phyloP scores from a whole-genome alignment of 2,797 vertebrate species.

The Acipenser oxyrinchus region DNA sequence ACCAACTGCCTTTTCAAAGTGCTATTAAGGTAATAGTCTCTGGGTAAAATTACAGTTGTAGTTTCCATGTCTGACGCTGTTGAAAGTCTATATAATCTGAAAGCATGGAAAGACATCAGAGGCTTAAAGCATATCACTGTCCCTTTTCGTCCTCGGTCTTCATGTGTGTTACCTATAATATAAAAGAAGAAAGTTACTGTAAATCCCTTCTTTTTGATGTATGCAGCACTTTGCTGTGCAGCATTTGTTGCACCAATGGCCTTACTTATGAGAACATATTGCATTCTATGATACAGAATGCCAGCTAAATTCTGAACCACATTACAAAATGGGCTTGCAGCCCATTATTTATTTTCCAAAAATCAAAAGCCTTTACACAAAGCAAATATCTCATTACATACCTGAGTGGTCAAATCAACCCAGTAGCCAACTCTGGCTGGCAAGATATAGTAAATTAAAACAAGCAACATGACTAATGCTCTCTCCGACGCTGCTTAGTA shows the following conservation, averaged over 20 bases:
- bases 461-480: no score
- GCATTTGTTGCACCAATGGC: background rate
- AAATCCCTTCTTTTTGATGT: background rate
- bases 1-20: constrained; percentile 41
- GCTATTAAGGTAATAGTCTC: constrained; percentile 15
- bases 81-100: constrained; percentile 31
- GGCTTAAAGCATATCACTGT: background rate
- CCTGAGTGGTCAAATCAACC: no score
- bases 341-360: no score
- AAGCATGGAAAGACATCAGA: constrained; percentile 11
- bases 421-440: no score
- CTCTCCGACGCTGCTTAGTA: no score
- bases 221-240: background rate
- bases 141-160: constrained; percentile 8
- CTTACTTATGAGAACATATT: no score
- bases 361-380: no score
- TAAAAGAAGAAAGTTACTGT: constrained; percentile 12
- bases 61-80: constrained; percentile 27
- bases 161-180: constrained; percentile 25
- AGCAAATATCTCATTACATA: no score
- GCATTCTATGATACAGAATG: no score
- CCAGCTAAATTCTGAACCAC: no score
- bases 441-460: no score
- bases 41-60: constrained; percentile 5
- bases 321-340: no score